Evolutionary conservation across 1,140 invertebrate species (phyloP).

Genomic region (Cataglyphis hispanica): DNA sequence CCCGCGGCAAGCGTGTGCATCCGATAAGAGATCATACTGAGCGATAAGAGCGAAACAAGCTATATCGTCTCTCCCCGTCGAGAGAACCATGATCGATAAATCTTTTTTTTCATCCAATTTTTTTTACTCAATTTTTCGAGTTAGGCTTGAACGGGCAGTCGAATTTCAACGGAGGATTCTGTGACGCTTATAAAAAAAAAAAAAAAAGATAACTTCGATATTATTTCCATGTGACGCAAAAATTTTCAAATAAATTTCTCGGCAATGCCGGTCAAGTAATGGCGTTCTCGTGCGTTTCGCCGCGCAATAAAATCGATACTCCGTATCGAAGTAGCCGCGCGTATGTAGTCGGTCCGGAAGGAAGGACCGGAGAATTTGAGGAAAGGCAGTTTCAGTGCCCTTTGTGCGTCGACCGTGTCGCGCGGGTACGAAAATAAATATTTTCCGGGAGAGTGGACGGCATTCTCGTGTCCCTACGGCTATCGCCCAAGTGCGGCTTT

Average conservation of each 20-base stretch:
- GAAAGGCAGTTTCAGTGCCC: constrained; percentile 60
- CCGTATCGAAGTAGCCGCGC: background rate
- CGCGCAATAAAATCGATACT: constrained; percentile 34
- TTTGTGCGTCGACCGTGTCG: constrained; percentile 54
- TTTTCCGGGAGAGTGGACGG: constrained; percentile 79
- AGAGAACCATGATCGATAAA: constrained; percentile 29
- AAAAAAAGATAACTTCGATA: background rate
- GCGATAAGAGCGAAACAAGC: constrained; percentile 71
- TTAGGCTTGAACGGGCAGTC: background rate
- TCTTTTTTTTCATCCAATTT: constrained; percentile 35
- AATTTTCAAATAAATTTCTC: too few species aligned
- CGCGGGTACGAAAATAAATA: constrained; percentile 78
- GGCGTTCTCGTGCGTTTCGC: background rate
- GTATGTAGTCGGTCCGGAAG: constrained; percentile 30
- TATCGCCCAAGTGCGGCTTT: constrained; percentile 67
- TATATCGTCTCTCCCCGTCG: constrained; percentile 35
- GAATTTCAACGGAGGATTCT: background rate
- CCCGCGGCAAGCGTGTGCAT: constrained; percentile 62
- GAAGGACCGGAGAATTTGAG: constrained; percentile 60
- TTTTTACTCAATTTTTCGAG: background rate
- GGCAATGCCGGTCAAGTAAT: background rate
- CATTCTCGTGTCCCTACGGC: constrained; percentile 34
- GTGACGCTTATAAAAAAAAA: background rate
- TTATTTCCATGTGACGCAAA: background rate
- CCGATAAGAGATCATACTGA: constrained; percentile 79